Evolutionary conservation across 2,797 vertebrate genomes (phyloP).

Genomic region (Phoxinus dragarum): DNA sequence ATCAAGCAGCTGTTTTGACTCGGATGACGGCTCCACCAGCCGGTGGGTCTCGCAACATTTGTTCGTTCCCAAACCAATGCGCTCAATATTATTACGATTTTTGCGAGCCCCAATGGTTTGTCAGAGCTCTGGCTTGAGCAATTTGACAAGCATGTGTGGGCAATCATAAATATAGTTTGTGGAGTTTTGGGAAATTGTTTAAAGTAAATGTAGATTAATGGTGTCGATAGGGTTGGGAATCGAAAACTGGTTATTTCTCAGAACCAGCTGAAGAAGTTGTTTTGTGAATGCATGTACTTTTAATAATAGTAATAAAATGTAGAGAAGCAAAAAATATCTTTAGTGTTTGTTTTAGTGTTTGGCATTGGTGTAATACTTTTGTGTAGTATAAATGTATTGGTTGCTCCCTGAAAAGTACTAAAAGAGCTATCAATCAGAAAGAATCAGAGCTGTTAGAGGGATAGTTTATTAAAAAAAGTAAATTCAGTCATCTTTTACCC

Average conservation of each 20-base stretch:
- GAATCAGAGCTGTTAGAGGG: not conserved
- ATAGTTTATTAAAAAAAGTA: not conserved
- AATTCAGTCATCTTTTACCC: not conserved
- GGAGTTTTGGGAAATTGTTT: not conserved
- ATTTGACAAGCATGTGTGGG: not conserved
- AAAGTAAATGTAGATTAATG: not conserved
- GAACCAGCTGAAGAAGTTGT: not conserved
- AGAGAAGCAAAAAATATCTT: not conserved
- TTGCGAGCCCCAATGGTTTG: not conserved
- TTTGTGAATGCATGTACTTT: not conserved
- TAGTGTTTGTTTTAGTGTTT: not conserved
- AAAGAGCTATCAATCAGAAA: not conserved
- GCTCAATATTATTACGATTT: not conserved
- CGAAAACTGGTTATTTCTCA: not conserved
- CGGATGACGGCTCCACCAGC: slow-evolving; percentile 97
- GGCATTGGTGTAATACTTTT: not conserved
- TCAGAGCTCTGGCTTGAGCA: not conserved
- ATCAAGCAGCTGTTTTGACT: slow-evolving; percentile 98
- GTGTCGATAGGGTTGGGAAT: too few relatives aligned
- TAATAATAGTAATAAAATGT: not conserved
- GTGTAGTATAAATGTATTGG: not conserved
- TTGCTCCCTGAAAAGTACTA: not conserved
- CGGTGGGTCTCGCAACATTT: slow-evolving; percentile 77
- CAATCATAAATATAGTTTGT: not conserved
- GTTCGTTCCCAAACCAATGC: not conserved